Evolutionary conservation across 1,140 invertebrate species (phyloP), one percentile per base, ranked within the genome.

Genomic region (Tribolium castaneum): DNA sequence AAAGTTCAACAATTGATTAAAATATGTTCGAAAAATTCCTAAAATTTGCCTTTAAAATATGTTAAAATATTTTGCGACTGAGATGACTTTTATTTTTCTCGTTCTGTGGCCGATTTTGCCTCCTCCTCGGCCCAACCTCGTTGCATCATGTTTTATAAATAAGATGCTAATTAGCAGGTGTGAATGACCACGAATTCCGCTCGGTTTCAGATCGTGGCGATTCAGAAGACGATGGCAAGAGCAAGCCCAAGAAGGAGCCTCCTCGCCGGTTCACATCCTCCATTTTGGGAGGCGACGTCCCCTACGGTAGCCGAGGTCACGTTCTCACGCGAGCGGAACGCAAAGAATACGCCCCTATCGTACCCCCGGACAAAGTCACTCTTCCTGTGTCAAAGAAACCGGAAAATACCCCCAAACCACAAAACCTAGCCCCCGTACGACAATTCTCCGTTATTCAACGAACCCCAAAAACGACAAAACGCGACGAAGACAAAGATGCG

Each of bases 381-480:
- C 88, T 93, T 0, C 90, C 90, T 0, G 83, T 86, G 74, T 84
- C 88, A 5, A 87, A 88, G 19, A 91, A 90, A 70, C 90, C 90
- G 76, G 76, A 89, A 87, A 71, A 88, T 86, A 45, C 83, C 86
- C 87, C 89, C 71, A 86, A 87, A 49, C 87, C 88, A 5, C 87
- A 87, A 76, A 86, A 89, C 59, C 86, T 89, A 75, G 87, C 87
- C 22, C 89, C 87, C 71, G 88, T 92, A 4, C 88, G 85, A 14
- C 81, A 89, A 66, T 92, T 91, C 83, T 95, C 94, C 35, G 94
- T 96, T 3, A 96, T 95, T 75, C 94, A 95, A 83, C 91, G 94
- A 84, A 94, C 94, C 14, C 94, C 94, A 13, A 89, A 91, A 45
- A 77, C 83, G 2, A 87, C 88, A 74, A 89, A 86, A 80, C 88